Evolutionary conservation across 2,113 vertebrate genomes (phyloP), one percentile per base, ranked within the genome.

Genomic region (Propithecus coquereli): DNA sequence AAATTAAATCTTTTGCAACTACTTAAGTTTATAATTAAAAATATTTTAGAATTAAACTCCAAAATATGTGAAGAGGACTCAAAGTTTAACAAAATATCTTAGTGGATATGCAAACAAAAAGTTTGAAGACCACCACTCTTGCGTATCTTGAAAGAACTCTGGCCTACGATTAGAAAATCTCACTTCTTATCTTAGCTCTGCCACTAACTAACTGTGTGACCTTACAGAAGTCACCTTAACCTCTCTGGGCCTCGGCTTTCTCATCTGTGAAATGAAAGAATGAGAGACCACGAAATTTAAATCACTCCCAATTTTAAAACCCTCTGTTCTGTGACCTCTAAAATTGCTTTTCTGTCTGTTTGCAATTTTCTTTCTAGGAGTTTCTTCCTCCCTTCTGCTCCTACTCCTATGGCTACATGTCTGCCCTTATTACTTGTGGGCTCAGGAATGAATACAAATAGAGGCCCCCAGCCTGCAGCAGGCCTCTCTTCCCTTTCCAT

Each of bases 241-340:
- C 43, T 76, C 57, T 90, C 76, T 88, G 82, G 43, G 50, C 22
- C 86, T 95, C 71, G 20, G 4, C 71, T 86, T 91, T 65, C 77
- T 96, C 71, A 90, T 85, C 87, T 95, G 45, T 94, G 93, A 94
- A 96, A 92, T 88, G 92, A 96, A 96, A 94, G 22, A 91, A 86
- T 73, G n/a, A 94, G 23, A 79, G 22, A 97, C 89, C 40, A 73
- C 59, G 54, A 82, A 97, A 86, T 82, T 40, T 91, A 82, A 94
- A 84, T 80, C 43, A 92, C 54, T 57, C 94, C 32, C 54, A 40
- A 43, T 88, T 97, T 43, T 66, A 87, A 87, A 80, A 54, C 68
- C 13, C 37, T 73, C 52, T 84, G 22, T 85, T 94, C 85, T 91
- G 34, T 91, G 79, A 82, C 61, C 54, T 95, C 87, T 85, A 93